Evolutionary conservation across 2,797 vertebrate species (phyloP), one percentile per base, ranked within the genome.

Genomic region (Lycodopsis pacificus): DNA sequence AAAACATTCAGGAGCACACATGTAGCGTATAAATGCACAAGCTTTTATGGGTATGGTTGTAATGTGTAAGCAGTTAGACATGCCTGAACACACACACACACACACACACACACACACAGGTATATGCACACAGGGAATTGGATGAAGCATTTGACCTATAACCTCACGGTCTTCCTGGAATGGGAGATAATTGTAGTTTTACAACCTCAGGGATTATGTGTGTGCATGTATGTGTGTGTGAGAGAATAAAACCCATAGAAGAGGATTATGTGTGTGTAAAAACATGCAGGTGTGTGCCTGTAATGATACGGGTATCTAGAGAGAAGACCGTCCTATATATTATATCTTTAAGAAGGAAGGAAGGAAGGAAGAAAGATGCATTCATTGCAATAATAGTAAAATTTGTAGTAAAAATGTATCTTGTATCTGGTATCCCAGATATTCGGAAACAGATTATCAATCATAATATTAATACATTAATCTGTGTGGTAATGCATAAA

Each of bases 131-230:
- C 59, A 73, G 65, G 87, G 90, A 84, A 88, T 76, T 86, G 80
- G 83, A 88, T 81, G 67, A 86, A 86, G 44, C 72, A 57, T 88
- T 89, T 90, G 88, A 82, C 87, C 90, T 92, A 40, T 89, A 84
- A 87, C 82, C 74, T 81, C 54, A 32, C 17, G 27, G 80, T 73
- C 49, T 65, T 82, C 73, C 84, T 68, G 46, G 77, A 88, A 81
- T 83, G 48, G 61, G 17, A 82, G 83, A 75, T 93, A 90, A 93
- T 91, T 91, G 76, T 77, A 70, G 72, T 83, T 91, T 89, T 88
- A 92, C 76, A 90, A 86, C 80, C 82, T 86, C 44, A 40, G 83
- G 79, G 81, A 83, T 79, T 78, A 4, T 75, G 30, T 30, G 36
- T 10, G 36, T 38, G 36, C 34, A 7, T 34, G 69, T 36, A 49